Conservation (phyloP, 2,113 vertebrate species). For the Triplophysa rosa region DNA sequence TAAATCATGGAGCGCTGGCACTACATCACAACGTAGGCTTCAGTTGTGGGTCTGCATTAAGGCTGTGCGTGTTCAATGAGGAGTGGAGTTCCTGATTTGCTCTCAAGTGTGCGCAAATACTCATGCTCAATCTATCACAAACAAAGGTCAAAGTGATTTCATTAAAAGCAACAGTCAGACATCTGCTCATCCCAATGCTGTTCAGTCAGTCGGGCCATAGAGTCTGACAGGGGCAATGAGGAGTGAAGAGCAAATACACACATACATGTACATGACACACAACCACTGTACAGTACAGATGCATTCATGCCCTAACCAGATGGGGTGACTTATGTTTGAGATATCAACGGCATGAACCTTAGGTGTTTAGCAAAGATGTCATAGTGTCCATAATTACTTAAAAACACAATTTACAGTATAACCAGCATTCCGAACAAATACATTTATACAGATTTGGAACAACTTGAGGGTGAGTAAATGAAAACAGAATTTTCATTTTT, state of each 20-base stretch:
- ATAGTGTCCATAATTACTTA: not conserved
- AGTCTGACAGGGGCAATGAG: constrained; percentile 63
- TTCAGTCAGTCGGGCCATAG: constrained; percentile 64
- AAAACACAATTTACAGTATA: not conserved
- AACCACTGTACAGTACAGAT: not conserved
- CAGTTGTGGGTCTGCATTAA: not conserved
- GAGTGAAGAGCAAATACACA: constrained; percentile 11
- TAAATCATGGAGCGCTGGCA: not conserved
- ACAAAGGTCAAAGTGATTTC: constrained; percentile 76
- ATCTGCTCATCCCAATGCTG: constrained; percentile 71
- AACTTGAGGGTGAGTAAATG: not conserved
- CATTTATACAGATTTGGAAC: not conserved
- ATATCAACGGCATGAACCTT: not conserved
- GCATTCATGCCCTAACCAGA: not conserved
- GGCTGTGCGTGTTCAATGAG: constrained; percentile 3
- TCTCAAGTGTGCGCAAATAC: constrained; percentile 39
- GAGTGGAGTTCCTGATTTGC: constrained; percentile 9
- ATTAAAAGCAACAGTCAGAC: constrained; percentile 79
- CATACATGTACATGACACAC: constrained; percentile 2
- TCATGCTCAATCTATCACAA: constrained; percentile 72
- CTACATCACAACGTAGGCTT: not conserved
- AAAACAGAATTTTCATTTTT: too few relatives aligned
- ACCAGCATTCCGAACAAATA: too few relatives aligned
- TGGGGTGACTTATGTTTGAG: not conserved
- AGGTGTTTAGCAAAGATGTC: not conserved